Base-by-base conservation (phyloP, 1,140 invertebrate genomes). In the Caenorhabditis briggsae region DNA sequence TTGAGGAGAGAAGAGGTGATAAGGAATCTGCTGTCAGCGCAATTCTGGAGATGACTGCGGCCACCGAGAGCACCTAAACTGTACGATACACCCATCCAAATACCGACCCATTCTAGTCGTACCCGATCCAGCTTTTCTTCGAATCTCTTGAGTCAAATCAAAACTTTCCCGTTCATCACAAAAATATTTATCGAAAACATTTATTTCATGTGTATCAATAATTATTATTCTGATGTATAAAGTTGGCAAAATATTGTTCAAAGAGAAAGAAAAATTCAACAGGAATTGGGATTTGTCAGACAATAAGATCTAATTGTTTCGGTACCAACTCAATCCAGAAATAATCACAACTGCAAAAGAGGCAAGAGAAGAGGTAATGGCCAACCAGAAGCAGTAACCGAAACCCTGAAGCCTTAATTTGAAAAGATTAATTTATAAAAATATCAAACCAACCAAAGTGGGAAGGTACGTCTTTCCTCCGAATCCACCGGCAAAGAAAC, bases 1-100 rank as follows among this genome's bases (percentile, higher is more conserved):
- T 96, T 90, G 96, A 97, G 93, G 95, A 95, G 11, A 97, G 97
- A 92, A 93, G 95, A 70, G 96, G 96, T 6, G 96, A 97, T 93
- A 97, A 97, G 92, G 96, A 97, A 91, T 94, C 94, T 18, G 96
- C 96, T 14, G 96, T 98, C 85, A 97, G 97, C 93, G 95, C 96
- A 9, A 94, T 98, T 59, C 93, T 98, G n/a, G 95, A 96, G 93
- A 96, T 97, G 95, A 89, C 89, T 23, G 12, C 70, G 5, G 70
- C 70, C 8, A 5, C 43, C 7, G 70, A 78, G 23, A 78, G 12
- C 70, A 18, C 70, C 11, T 78, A 43, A 78, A 78, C 1, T 48
- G 1, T 58, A 18, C 56, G 8, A n/a, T 20, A n/a, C 16, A n/a
- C 56, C 20, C 56, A 16, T n/a, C 56, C 20, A 14, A n/a, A n/a